These are phyloP conservation scores for Cataglyphis hispanica DNA, from an alignment of 1,140 invertebrate species.

Conservation along the genomic window DNA sequence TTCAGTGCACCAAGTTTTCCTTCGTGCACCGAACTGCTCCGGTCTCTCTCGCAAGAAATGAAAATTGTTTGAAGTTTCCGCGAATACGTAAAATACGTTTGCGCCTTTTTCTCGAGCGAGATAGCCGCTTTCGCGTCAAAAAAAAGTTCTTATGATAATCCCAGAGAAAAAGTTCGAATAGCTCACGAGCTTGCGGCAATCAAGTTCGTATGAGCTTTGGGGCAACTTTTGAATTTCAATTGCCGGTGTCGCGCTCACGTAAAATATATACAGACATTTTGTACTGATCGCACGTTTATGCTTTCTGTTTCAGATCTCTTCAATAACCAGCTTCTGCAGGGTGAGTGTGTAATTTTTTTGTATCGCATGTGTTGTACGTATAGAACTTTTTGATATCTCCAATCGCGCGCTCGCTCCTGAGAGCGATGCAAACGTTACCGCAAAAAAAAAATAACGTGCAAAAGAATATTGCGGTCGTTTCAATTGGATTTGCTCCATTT, in stretches of 20 bases:
- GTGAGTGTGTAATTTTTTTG: conserved; percentile 87
- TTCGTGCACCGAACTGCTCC: background rate
- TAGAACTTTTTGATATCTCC: background rate
- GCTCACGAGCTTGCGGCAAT: conserved; percentile 40
- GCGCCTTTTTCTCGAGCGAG: conserved; percentile 18
- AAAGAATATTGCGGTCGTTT: background rate
- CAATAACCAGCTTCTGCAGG: conserved; percentile 94
- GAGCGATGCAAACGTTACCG: background rate
- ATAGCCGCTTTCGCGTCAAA: conserved; percentile 36
- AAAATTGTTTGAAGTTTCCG: conserved; percentile 49
- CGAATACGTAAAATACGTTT: conserved; percentile 67
- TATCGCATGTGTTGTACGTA: background rate
- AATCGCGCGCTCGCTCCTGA: background rate
- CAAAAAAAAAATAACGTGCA: background rate
- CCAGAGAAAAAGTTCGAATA: conserved; percentile 62
- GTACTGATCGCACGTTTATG: conserved; percentile 67
- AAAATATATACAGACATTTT: conserved; percentile 11
- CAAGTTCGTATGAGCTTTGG: conserved; percentile 57
- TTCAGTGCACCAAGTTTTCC: background rate
- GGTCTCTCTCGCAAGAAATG: background rate
- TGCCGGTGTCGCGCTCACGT: conserved; percentile 11
- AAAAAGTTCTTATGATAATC: conserved; percentile 72
- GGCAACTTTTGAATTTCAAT: conserved; percentile 69
- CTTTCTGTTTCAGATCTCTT: conserved; percentile 91
- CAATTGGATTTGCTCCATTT: conserved; percentile 1